Evolutionary conservation across 2,113 vertebrate genomes (phyloP).

Genomic region (Triplophysa tibetana): DNA sequence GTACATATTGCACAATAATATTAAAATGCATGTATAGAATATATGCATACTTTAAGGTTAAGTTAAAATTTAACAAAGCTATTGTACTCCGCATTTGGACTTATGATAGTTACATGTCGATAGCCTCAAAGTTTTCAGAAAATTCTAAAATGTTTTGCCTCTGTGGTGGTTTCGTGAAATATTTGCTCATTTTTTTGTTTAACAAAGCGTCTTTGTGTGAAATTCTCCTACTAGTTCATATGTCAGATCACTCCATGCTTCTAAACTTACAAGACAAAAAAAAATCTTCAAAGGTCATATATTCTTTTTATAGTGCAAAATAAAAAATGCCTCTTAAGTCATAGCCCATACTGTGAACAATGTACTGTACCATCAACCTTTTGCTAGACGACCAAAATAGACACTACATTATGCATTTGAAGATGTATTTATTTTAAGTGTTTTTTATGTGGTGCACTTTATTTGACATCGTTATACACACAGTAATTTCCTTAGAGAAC

Average conservation of each 20-base stretch:
- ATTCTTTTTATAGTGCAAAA: constrained; percentile 23
- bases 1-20: too few relatives aligned
- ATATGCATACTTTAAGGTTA: too few relatives aligned
- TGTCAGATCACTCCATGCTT: background rate
- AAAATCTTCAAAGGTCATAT: background rate
- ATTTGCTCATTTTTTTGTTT: background rate
- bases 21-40: too few relatives aligned
- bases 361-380: background rate
- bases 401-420: constrained; percentile 3
- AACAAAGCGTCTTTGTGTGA: background rate
- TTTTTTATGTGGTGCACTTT: background rate
- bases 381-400: background rate
- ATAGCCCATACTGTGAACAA: constrained; percentile 21
- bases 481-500: background rate
- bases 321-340: constrained; percentile 7
- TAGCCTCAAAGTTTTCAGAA: background rate
- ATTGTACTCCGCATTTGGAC: background rate
- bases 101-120: background rate
- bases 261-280: background rate
- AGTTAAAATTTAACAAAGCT: too few relatives aligned
- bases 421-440: background rate
- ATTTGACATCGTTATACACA: background rate
- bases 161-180: background rate
- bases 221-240: background rate
- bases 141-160: background rate